Conservation (phyloP, 2,888 invertebrate species). For the Halictus quadricinctus region DNA sequence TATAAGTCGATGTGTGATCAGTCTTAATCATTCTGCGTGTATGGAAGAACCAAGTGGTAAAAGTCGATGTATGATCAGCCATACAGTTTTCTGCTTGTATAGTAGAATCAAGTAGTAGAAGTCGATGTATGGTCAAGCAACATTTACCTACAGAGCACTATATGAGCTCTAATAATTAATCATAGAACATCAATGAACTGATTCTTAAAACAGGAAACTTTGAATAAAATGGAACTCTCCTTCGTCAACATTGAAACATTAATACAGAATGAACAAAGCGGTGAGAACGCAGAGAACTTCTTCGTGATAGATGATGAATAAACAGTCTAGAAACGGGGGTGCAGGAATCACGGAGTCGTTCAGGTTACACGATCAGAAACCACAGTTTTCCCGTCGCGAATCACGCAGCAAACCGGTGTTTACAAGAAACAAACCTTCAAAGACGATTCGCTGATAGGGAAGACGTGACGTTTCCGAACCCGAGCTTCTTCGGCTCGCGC, state of each 20-base stretch:
- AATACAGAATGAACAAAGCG: background rate
- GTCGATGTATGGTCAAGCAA: background rate
- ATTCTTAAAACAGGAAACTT: background rate
- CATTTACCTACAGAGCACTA: background rate
- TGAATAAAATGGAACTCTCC: background rate
- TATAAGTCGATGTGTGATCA: background rate
- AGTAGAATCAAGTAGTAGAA: slow-evolving; percentile 3
- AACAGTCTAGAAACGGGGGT: background rate
- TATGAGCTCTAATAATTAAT: background rate
- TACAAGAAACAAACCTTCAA: slow-evolving; percentile 18
- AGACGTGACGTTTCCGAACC: slow-evolving; percentile 20
- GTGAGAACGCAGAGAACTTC: background rate
- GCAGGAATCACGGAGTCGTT: background rate
- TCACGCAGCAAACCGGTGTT: slow-evolving; percentile 7
- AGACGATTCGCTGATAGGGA: slow-evolving; percentile 35
- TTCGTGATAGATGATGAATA: background rate
- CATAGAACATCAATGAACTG: background rate
- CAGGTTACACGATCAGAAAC: background rate
- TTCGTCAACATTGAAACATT: background rate
- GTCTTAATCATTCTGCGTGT: background rate
- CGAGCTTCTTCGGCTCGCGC: slow-evolving; percentile 25
- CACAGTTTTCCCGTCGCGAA: background rate
- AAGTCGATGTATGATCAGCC: background rate
- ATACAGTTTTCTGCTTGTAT: background rate
- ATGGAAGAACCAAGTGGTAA: background rate